Evolutionary conservation across 2,113 vertebrate species (phyloP).

Genomic region (Scolopax mira): DNA sequence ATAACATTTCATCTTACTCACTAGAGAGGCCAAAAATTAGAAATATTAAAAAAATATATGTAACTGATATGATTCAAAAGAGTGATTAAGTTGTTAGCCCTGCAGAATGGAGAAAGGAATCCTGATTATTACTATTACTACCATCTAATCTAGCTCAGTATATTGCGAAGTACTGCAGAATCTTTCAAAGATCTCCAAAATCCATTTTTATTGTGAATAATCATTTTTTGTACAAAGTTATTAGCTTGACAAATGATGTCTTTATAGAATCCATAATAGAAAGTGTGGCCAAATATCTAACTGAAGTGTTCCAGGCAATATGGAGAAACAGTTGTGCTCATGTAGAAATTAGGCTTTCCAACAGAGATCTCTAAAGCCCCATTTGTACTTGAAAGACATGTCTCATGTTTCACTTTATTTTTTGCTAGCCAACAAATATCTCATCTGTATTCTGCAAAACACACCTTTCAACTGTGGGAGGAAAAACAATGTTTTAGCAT

Average conservation of each 20-base stretch:
- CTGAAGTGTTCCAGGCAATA: constrained; percentile 60
- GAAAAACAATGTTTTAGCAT: constrained; percentile 23
- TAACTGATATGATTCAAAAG: neutral
- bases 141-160: neutral
- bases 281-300: constrained; percentile 58
- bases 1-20: neutral
- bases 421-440: constrained; percentile 61
- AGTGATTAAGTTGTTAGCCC: neutral
- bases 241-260: constrained; percentile 36
- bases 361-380: constrained; percentile 60
- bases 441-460: constrained; percentile 70
- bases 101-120: neutral
- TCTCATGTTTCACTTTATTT: neutral
- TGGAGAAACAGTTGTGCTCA: constrained; percentile 69
- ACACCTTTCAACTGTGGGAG: constrained; percentile 39
- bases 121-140: neutral
- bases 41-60: neutral
- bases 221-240: constrained; percentile 40
- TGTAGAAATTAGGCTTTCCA: constrained; percentile 61
- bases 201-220: neutral
- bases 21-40: neutral
- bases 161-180: neutral
- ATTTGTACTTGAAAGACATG: constrained; percentile 64
- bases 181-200: constrained; percentile 27
- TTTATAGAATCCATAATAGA: constrained; percentile 48